Conservation (phyloP, 1,140 invertebrate genomes). For the Neomicropteryx cornuta region DNA sequence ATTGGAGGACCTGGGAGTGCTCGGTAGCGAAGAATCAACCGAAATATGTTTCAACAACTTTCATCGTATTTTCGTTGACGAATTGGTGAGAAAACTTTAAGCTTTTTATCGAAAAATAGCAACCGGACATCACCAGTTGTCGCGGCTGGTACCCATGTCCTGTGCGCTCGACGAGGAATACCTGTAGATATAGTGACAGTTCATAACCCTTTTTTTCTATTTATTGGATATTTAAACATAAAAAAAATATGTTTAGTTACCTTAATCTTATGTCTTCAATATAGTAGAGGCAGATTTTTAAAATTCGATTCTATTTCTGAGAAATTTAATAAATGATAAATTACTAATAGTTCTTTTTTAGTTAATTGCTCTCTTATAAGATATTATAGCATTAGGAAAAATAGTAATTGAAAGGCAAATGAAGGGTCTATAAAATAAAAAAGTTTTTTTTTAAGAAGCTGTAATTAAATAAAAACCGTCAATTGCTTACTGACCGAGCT, state of each 20-base stretch:
- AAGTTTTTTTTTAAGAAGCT: no score
- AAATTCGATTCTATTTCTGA: neutral
- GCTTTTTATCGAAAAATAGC: no score
- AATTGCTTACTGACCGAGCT: no score
- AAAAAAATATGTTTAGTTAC: slow-evolving; percentile 6
- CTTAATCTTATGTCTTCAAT: slow-evolving; percentile 6
- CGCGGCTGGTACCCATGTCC: neutral
- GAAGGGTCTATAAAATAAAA: no score
- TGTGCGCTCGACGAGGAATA: neutral
- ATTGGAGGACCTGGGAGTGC: slow-evolving; percentile 53
- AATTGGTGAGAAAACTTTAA: slow-evolving; percentile 29
- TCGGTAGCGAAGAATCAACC: slow-evolving; percentile 52
- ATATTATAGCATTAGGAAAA: no score
- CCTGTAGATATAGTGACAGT: neutral
- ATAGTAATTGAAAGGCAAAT: slow-evolving; percentile 12
- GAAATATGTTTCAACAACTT: slow-evolving; percentile 42
- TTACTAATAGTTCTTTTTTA: slow-evolving; percentile 6
- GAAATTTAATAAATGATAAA: neutral
- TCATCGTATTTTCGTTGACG: slow-evolving; percentile 31
- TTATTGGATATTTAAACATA: no score
- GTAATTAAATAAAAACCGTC: no score
- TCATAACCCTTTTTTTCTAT: no score
- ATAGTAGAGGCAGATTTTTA: neutral
- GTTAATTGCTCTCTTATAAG: slow-evolving; percentile 1
- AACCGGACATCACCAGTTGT: neutral